These are phyloP conservation scores for Drosophila ironensis DNA, from an alignment of 1,140 invertebrate genomes.

Conservation along the genomic window DNA sequence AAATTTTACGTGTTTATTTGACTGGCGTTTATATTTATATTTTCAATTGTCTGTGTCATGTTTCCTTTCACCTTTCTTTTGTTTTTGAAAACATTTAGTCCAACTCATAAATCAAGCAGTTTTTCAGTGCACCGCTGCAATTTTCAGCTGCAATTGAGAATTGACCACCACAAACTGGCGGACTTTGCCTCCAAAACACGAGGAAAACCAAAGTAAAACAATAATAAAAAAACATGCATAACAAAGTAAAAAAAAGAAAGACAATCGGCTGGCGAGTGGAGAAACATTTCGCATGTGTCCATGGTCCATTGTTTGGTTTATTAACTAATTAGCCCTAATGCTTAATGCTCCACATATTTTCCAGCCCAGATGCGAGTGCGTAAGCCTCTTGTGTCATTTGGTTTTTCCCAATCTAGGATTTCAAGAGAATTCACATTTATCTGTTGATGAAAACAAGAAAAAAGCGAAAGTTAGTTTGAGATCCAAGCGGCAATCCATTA, in stretches of 20 bases:
- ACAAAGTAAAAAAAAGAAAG: constrained; percentile 12
- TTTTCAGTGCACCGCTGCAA: constrained; percentile 10
- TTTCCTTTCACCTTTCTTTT: neutral
- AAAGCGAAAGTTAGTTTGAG: constrained; percentile 64
- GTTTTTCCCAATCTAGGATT: constrained; percentile 43
- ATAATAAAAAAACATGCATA: neutral
- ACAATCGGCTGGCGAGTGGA: constrained; percentile 6
- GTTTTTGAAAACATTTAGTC: neutral
- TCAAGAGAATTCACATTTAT: constrained; percentile 54
- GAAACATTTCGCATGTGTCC: constrained; percentile 30
- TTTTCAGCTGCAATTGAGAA: constrained; percentile 26
- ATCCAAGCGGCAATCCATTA: constrained; percentile 12
- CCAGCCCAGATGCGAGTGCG: constrained; percentile 25
- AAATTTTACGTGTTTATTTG: neutral
- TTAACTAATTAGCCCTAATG: constrained; percentile 69
- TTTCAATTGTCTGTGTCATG: neutral
- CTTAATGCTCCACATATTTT: constrained; percentile 53
- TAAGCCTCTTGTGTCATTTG: constrained; percentile 48
- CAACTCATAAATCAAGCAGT: too few species aligned
- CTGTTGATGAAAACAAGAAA: constrained; percentile 17
- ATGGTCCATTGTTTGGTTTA: constrained; percentile 38
- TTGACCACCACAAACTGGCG: constrained; percentile 12
- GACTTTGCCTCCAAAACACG: constrained; percentile 16
- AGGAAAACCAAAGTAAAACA: neutral
- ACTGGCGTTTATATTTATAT: neutral